Evolutionary conservation across 2,797 vertebrate species (phyloP), one percentile per base, ranked within the genome.

Genomic region (Halcyon badia): DNA sequence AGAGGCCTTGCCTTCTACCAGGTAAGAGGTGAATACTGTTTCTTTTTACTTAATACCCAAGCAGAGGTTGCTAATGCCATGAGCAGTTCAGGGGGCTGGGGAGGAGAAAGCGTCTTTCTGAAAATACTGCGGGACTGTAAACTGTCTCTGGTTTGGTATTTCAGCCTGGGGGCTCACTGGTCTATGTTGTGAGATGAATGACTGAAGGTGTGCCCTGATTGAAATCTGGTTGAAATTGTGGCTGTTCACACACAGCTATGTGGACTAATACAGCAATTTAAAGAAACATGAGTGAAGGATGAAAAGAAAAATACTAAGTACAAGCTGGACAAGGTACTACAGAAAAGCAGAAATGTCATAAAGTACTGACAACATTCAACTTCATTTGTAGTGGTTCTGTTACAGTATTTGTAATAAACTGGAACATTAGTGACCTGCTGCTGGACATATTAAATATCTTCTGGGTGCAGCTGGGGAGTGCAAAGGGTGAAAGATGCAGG

Each of bases 181-280:
- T 39, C 30, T 20, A 5, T 46, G 64, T 41, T n/a, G 25, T 24
- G 70, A 11, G 46, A 10, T 13, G 39, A 26, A 15, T 6, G 24
- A 5, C 41, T 9, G 8, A 26, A 18, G 37, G 28, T 11, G 42
- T 22, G 37, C 24, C 77, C n/a, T 39, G 49, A 11, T 6, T 78
- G 48, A 49, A 15, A 26, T 33, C 66, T 13, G 25, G 11, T 2
- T 39, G 68, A 31, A 61, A 68, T 41, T 5, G 0, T 6, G 5
- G 5, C 44, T 52, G 20, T 42, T 41, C 18, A 2, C 35, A 25
- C 6, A 0, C 1, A 35, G 20, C 25, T 17, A 1, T 1, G 17
- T 0, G 1, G 15, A 30, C 30, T 33, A 26, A 26, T 33, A 25
- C 11, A 33, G 56, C 33, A 12, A 10, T 31, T 46, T 19, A 10